Conservation (phyloP, 2,888 invertebrate species). For the Bombyx huttoni region DNA sequence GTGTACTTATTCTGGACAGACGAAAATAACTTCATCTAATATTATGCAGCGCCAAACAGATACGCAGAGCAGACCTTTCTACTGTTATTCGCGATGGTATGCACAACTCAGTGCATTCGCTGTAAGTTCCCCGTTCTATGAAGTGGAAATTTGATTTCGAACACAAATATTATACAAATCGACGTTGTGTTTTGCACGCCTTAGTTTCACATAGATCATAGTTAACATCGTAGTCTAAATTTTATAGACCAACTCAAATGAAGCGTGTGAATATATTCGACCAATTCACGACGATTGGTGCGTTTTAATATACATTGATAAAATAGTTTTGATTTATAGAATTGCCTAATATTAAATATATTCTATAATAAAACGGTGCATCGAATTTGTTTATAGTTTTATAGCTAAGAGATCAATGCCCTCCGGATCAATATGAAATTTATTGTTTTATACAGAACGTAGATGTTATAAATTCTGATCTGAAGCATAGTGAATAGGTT, state of each 20-base stretch:
- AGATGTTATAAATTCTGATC: not conserved
- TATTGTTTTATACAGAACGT: constrained; percentile 10
- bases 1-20: constrained; percentile 53
- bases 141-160: not conserved
- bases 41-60: constrained; percentile 39
- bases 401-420: constrained; percentile 30
- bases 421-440: constrained; percentile 26
- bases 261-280: not conserved
- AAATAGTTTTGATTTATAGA: constrained; percentile 3
- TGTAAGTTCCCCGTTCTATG: constrained; percentile 3
- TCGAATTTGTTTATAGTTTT: constrained; percentile 17
- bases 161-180: not conserved
- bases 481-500: not conserved
- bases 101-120: constrained; percentile 9
- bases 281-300: constrained; percentile 2
- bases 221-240: not conserved
- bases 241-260: not conserved
- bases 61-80: constrained; percentile 28
- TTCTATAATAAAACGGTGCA: constrained; percentile 10
- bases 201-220: no score
- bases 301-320: constrained; percentile 2
- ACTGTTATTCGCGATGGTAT: constrained; percentile 33
- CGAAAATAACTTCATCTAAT: constrained; percentile 60
- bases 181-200: not conserved
- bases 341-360: constrained; percentile 5